Evolutionary conservation across 1,140 invertebrate genomes (phyloP), one percentile per base, ranked within the genome.

Genomic region (Drosophila teissieri): DNA sequence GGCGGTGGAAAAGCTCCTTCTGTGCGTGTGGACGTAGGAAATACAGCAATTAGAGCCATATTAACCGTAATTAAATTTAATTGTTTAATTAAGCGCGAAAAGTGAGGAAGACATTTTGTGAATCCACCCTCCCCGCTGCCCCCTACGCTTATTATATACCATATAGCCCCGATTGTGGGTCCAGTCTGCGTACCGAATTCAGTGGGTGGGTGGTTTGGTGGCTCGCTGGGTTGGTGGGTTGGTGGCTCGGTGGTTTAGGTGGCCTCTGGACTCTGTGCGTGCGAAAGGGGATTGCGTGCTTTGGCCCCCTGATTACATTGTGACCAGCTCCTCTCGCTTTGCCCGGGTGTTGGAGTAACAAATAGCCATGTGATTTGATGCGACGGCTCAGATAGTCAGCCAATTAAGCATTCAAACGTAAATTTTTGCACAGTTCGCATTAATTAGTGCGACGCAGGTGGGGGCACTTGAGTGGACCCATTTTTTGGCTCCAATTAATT

Each of bases 31-130:
- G 58, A 76, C 73, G 86, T 81, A 91, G 90, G 90, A 91, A 91
- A 91, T 91, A 91, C 90, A 90, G 90, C 90, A 91, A 91, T 91
- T 91, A 91, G 86, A 91, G 84, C 86, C 85, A 91, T 91, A 91
- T 91, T 91, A 91, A 91, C 90, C 86, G 90, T 91, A 91, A 91
- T 91, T 91, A 91, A 91, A 91, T 91, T 91, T 91, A 91, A 91
- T 91, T 91, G 90, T 91, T 91, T 91, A 91, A 91, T 91, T 91
- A 91, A 91, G 90, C 90, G 90, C 86, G 78, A 85, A 90, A 90
- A 86, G 82, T 89, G 84, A 89, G 84, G 77, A 89, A 89, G 77
- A 88, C 85, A 89, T 89, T 89, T 88, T 89, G 83, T 88, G 84
- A 63, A 36, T 19, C 49, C 49, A 5, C 27, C 48, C 14, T 7